A percentile compares a stretch with the other conserved stretches of the same genome.
These are phyloP conservation scores for Cataglyphis cursor DNA, from an alignment of 2,888 invertebrate genomes.

Conservation along the genomic window DNA sequence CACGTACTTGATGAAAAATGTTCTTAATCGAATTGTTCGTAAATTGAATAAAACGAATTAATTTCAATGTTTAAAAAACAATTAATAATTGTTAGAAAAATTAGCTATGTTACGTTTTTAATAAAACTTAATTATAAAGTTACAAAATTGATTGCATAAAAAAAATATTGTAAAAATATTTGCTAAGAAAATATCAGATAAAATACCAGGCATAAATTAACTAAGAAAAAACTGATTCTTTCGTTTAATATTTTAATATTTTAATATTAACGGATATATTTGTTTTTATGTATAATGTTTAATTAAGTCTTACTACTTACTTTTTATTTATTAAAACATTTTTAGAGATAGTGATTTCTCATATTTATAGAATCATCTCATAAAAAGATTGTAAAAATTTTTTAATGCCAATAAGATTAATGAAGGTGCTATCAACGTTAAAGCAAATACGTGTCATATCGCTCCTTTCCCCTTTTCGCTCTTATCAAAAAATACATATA, in stretches of 20 bases:
- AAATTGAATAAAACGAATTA: background rate
- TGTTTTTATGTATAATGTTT: background rate
- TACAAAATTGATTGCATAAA: background rate
- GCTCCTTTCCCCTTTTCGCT: background rate
- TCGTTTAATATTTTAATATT: background rate
- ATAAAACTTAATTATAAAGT: background rate
- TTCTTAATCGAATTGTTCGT: background rate
- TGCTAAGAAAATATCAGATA: background rate
- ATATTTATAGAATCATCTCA: background rate
- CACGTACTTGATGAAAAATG: background rate
- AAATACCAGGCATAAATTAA: background rate
- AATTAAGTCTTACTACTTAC: background rate
- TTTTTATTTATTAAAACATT: background rate
- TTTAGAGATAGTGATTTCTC: background rate
- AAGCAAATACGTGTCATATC: background rate
- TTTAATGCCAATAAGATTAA: background rate
- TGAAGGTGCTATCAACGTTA: background rate
- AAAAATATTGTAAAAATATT: background rate
- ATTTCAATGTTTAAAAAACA: background rate
- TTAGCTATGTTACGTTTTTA: background rate
- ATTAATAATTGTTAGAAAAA: background rate
- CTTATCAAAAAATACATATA: slow-evolving; percentile 2
- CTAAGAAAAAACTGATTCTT: background rate
- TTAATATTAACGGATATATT: background rate
- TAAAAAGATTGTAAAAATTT: background rate